Base-by-base conservation (phyloP, 2,888 invertebrate genomes). In the Agrotis ipsilon region DNA sequence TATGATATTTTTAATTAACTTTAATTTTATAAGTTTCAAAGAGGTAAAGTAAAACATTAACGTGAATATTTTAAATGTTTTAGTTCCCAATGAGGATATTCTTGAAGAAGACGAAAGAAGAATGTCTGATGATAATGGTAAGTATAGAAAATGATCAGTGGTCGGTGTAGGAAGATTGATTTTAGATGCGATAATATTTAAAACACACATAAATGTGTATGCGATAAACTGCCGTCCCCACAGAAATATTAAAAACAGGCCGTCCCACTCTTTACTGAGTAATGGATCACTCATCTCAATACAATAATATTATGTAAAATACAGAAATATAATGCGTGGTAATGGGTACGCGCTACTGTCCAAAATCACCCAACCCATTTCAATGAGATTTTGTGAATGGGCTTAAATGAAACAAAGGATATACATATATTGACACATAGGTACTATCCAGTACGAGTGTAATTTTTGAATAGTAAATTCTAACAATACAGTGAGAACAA, bases 81-180 rank as follows among this genome's bases (percentile, higher is more conserved):
- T 91, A 96, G 96, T 96, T 68, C 96, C 96, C 58, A 96, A 96
- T 83, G 96, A 96, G 78, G 96, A 96, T 78, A 96, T 96, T 71
- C 89, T 96, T 43, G 96, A 96, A 91, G 96, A 96, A 81, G 96
- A 96, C 62, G 96, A 96, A 86, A 91, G 94, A 68, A 91, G 96
- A 89, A 82, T 96, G 85, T 94, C 96, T 1, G 94, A 95, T 75
- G 96, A 95, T 48, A 94, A 94, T 83, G 95, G 96, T 95, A 90
- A 88, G 86, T 59, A 52, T 66, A 46, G 18, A 46, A 55, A 19
- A 46, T 32, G 19, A 39, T 32, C 55, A 55, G 55, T 55, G 55
- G 32, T 55, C 3, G 39, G 39, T 39, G 13, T n/a, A 55, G 4
- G 13, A n/a, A n/a, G 55, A 32, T 32, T n/a, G 13, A n/a, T n/a